These are phyloP conservation scores for Paramormyrops kingsleyae DNA, from an alignment of 2,113 vertebrate species.

Conservation along the genomic window DNA sequence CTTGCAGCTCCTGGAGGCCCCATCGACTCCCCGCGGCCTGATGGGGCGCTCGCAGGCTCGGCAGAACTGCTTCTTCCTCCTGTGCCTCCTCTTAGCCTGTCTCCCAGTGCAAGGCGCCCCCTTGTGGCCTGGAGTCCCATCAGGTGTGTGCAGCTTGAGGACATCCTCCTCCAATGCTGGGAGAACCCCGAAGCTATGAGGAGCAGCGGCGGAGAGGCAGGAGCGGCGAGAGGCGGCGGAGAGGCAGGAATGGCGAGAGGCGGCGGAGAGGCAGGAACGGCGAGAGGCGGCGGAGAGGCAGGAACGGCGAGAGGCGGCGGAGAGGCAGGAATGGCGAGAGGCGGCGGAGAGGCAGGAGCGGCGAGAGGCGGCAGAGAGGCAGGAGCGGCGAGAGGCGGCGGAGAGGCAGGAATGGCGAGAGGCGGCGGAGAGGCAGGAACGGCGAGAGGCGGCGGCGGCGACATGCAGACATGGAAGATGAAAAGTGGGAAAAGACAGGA, in stretches of 20 bases:
- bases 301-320: no score
- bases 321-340: no score
- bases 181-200: conserved; percentile 66
- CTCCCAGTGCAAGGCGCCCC: conserved; percentile 66
- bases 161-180: conserved; percentile 71
- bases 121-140: conserved; percentile 58
- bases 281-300: no score
- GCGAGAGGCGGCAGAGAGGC: no score
- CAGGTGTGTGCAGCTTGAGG: conserved; percentile 58
- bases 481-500: conserved; percentile 42
- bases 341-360: background rate
- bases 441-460: conserved; percentile 16
- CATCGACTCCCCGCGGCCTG: conserved; percentile 43
- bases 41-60: conserved; percentile 49
- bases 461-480: conserved; percentile 55
- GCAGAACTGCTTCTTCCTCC: conserved; percentile 61
- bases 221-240: background rate
- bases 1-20: conserved; percentile 42
- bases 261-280: background rate
- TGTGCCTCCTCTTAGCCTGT: conserved; percentile 70
- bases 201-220: no score
- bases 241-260: background rate
- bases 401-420: no score
- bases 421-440: background rate
- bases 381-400: conserved; percentile 23